phyloP scores from a whole-genome alignment of 1,140 invertebrate genomes.

The Acromyrmex charruanus region DNA sequence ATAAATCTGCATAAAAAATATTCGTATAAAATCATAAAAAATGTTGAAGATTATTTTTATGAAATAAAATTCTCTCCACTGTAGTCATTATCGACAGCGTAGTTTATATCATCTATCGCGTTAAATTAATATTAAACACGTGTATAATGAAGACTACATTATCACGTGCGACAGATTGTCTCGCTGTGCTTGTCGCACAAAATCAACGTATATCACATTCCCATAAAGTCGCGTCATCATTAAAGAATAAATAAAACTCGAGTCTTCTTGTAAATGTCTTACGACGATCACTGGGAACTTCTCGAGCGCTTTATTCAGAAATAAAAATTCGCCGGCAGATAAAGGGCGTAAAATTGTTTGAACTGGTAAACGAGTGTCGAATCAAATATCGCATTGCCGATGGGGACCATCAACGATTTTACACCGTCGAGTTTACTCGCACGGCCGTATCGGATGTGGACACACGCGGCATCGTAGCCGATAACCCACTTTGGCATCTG shows the following conservation, averaged over 20 bases:
- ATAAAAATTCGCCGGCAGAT: constrained; percentile 43
- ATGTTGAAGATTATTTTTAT: neutral
- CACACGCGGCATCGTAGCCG: constrained; percentile 45
- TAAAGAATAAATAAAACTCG: constrained; percentile 5
- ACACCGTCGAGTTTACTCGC: constrained; percentile 52
- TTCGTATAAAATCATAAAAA: neutral
- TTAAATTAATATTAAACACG: neutral
- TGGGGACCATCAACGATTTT: constrained; percentile 23
- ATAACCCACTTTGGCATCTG: constrained; percentile 74
- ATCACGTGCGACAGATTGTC: neutral
- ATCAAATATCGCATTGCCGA: constrained; percentile 27
- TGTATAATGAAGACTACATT: neutral
- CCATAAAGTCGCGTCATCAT: constrained; percentile 6
- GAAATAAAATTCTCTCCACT: neutral
- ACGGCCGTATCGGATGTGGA: neutral
- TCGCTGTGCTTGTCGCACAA: neutral
- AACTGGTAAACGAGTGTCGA: constrained; percentile 1
- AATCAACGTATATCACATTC: constrained; percentile 25
- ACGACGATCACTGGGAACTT: constrained; percentile 41
- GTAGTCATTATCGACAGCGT: neutral
- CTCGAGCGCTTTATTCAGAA: constrained; percentile 40
- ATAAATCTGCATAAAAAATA: neutral
- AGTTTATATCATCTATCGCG: neutral
- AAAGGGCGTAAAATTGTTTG: constrained; percentile 24
- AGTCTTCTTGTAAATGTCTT: constrained; percentile 18